A percentile compares a stretch with the other conserved stretches of the same genome.
Conservation (phyloP, 92 coral and sea anemone species). For the Palythoa grandiflora region DNA sequence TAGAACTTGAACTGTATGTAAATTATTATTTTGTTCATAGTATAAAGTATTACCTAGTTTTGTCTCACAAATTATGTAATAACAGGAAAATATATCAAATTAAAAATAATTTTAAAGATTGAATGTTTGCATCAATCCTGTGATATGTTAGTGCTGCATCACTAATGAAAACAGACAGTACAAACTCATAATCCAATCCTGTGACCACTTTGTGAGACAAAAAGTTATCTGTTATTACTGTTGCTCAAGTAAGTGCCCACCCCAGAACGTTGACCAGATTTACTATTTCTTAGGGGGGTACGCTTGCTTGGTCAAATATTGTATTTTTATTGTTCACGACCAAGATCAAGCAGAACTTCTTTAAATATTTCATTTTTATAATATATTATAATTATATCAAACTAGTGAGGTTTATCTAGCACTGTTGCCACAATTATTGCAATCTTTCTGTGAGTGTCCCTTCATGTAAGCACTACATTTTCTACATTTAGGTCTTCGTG, state of each 20-base stretch:
- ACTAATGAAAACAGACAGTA: not conserved
- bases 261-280: not conserved
- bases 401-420: not conserved
- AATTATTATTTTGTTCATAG: too few relatives aligned
- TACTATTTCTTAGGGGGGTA: too few relatives aligned
- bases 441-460: not conserved
- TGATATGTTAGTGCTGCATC: not conserved
- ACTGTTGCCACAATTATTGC: not conserved
- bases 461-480: conserved; percentile 6
- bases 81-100: too few relatives aligned
- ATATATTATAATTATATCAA: too few relatives aligned
- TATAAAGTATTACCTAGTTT: too few relatives aligned
- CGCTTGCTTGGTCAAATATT: too few relatives aligned
- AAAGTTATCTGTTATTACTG: not conserved
- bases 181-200: not conserved
- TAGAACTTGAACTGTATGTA: too few relatives aligned
- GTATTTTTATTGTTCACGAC: not conserved
- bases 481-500: conserved; percentile 5
- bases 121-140: not conserved
- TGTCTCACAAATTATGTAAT: too few relatives aligned
- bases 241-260: not conserved
- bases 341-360: not conserved
- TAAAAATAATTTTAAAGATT: too few relatives aligned
- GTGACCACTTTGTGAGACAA: not conserved
- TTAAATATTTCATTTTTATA: too few relatives aligned